Conservation (phyloP, 2,113 vertebrate species). For the Pungitius pungitius region DNA sequence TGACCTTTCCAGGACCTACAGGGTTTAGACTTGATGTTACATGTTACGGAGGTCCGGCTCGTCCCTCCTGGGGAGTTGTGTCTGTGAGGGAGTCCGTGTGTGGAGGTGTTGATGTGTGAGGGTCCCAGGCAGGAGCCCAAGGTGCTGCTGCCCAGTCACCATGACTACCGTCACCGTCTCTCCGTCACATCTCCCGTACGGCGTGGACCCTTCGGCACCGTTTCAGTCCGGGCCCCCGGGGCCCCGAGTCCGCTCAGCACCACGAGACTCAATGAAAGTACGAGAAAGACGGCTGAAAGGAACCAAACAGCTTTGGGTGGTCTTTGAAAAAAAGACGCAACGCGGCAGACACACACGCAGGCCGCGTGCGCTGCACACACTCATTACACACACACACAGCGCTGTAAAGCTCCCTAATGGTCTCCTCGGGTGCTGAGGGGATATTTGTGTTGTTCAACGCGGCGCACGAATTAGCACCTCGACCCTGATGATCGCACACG, state of each 20-base stretch:
- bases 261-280: no score
- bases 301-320: slow-evolving; percentile 54
- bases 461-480: slow-evolving; percentile 53
- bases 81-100: no score
- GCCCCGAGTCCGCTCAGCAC: no score
- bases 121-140: slow-evolving; percentile 19
- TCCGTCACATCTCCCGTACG: no score
- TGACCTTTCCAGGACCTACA: neutral
- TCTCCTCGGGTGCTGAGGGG: slow-evolving; percentile 51
- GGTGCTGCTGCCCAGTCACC: no score
- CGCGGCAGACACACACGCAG: neutral
- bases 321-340: slow-evolving; percentile 23
- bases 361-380: neutral
- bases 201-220: no score
- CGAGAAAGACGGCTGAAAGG: no score
- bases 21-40: no score
- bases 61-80: no score
- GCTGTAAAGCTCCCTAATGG: slow-evolving; percentile 17
- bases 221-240: no score
- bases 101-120: neutral
- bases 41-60: no score
- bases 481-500: slow-evolving; percentile 38
- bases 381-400: neutral
- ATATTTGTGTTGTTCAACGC: slow-evolving; percentile 42
- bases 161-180: no score